phyloP scores from a whole-genome alignment of 1,140 invertebrate species.

The Brachionus koreanus region DNA sequence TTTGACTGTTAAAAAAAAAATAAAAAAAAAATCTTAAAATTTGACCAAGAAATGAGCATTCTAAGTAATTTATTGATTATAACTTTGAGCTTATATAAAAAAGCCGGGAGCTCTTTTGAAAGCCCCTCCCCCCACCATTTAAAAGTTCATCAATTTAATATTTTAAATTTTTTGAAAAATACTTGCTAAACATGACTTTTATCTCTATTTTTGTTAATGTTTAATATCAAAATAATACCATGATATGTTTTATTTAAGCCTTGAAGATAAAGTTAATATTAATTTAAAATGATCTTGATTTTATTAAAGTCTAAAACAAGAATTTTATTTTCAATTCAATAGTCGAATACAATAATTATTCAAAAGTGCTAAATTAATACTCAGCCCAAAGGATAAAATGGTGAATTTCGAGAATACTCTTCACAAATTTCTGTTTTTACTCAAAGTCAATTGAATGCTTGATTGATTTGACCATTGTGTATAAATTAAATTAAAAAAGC shows the following conservation, averaged over 20 bases:
- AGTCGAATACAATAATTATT: not conserved
- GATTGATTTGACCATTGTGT: not conserved
- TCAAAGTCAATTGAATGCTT: not conserved
- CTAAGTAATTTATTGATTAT: no score
- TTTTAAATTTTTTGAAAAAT: no score
- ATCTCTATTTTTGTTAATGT: not conserved
- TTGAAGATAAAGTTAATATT: not conserved
- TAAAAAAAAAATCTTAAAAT: no score
- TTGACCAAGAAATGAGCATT: no score
- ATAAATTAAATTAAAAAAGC: not conserved
- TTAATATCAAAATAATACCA: not conserved
- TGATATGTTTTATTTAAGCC: not conserved
- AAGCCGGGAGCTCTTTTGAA: no score
- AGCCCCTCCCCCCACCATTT: no score
- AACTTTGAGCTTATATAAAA: no score
- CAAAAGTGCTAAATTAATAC: not conserved
- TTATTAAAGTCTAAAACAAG: not conserved
- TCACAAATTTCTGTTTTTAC: not conserved
- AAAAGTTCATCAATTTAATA: no score
- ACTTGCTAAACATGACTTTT: not conserved
- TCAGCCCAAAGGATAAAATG: not conserved
- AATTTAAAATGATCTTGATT: not conserved
- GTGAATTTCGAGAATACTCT: not conserved
- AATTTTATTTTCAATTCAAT: not conserved
- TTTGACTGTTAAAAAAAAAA: no score